Base-by-base conservation (phyloP, 1,140 invertebrate genomes). In the Drosophila tropicalis region DNA sequence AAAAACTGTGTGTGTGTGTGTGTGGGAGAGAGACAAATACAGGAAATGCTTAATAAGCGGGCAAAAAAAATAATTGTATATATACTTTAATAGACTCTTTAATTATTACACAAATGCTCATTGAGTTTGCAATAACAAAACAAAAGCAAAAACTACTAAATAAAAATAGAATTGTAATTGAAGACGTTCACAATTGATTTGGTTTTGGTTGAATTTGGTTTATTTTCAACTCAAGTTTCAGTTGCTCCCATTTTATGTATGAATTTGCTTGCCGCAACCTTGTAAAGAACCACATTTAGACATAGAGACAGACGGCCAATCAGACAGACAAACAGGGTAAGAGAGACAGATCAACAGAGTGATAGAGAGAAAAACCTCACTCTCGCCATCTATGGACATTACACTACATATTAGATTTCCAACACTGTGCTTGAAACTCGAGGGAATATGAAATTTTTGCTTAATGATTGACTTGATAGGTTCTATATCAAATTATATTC, bases 151-250 rank as follows among this genome's bases (percentile, higher is more conserved):
- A 47, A 47, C 0, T 9, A 17, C 0, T 17, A 1, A 44, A 6
- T 6, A 15, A 44, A n/a, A 44, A 15, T 15, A 17, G 44, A 13
- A 47, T 19, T 47, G 44, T 47, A 47, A 47, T 47, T 7, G 7
- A 19, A 47, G 44, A 47, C 7, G 15, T 47, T 47, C 10, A 19
- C 17, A 47, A 47, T 47, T 47, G 44, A 47, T 47, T 47, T 47
- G 44, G 15, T 47, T 47, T 47, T 17, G 7, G 7, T 47, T 10
- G 17, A 17, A 9, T 47, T 47, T 47, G 44, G 15, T 19, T 47
- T 47, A 47, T 9, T 47, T 17, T 2, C 5, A 47, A 47, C 15
- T 47, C 15, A 47, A 47, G 15, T 47, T 47, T 47, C 44, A 47
- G 15, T 47, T 47, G 44, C 15, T 47, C 15, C 15, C 7, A 47